These are phyloP conservation scores for Dryocosmus kuriphilus DNA, from an alignment of 2,888 invertebrate genomes.

Conservation along the genomic window DNA sequence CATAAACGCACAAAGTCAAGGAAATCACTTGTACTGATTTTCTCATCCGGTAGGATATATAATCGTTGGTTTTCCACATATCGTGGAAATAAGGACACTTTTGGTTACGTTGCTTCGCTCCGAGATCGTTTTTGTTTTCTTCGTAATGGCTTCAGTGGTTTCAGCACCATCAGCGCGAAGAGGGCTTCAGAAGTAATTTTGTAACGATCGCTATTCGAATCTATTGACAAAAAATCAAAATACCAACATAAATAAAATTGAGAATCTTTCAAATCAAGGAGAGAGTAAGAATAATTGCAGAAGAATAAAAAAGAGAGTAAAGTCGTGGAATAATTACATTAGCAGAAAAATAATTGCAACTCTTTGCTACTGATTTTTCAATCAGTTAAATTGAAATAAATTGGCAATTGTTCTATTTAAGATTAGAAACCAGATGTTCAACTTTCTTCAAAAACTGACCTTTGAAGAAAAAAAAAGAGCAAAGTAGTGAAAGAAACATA, in stretches of 20 bases:
- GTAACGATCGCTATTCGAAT: constrained; percentile 70
- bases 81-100: background rate
- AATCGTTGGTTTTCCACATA: background rate
- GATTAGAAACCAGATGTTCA: background rate
- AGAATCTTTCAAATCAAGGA: background rate
- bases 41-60: background rate
- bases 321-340: no score
- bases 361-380: no score
- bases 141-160: constrained; percentile 25
- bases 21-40: background rate
- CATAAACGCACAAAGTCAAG: background rate
- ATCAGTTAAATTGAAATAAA: background rate
- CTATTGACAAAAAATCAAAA: constrained; percentile 55
- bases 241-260: constrained; percentile 8
- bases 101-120: background rate
- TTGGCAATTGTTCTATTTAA: background rate
- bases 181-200: constrained; percentile 71
- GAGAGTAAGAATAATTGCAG: constrained; percentile 21
- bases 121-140: constrained; percentile 16
- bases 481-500: no score
- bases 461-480: no score
- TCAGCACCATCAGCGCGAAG: constrained; percentile 56
- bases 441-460: constrained; percentile 68
- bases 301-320: no score
- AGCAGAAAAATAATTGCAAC: no score